Evolutionary conservation across 1,140 invertebrate species (phyloP).

Genomic region (Zaprionus kolodkinae): DNA sequence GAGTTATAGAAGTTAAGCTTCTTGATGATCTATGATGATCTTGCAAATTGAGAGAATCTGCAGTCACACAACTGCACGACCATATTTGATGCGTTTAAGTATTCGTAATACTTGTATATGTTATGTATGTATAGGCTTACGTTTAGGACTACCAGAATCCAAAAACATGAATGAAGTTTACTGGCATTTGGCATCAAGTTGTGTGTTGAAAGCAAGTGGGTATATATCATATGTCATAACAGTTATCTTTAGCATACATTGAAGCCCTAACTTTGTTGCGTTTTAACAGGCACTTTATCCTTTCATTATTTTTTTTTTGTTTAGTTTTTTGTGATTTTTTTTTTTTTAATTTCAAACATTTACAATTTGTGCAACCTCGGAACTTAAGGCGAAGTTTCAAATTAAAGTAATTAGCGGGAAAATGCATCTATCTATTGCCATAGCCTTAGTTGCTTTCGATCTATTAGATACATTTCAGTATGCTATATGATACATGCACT

Average conservation of each 20-base stretch:
- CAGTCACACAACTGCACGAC: constrained; percentile 6
- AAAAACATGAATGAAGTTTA: constrained; percentile 24
- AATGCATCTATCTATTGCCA: constrained; percentile 50
- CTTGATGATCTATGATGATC: neutral
- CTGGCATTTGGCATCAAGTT: constrained; percentile 44
- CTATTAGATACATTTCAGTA: constrained; percentile 48
- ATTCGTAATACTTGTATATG: constrained; percentile 68
- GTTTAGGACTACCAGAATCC: constrained; percentile 40
- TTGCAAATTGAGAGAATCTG: constrained; percentile 6
- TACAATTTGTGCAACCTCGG: constrained; percentile 66
- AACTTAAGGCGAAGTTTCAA: constrained; percentile 47
- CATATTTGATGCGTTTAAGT: constrained; percentile 51
- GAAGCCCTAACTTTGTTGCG: constrained; percentile 70
- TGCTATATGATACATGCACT: constrained; percentile 41
- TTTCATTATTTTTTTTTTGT: constrained; percentile 7
- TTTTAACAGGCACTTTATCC: constrained; percentile 70
- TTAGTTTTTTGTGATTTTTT: neutral
- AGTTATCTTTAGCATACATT: constrained; percentile 19
- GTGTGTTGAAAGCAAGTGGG: constrained; percentile 5
- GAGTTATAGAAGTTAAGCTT: neutral
- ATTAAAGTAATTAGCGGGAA: constrained; percentile 56
- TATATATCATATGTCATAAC: constrained; percentile 16
- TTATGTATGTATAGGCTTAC: constrained; percentile 31
- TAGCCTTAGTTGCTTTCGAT: constrained; percentile 38
- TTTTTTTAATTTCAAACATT: constrained; percentile 57